Conservation (phyloP, 2,113 vertebrate species). For the Phyllopteryx taeniolatus region DNA sequence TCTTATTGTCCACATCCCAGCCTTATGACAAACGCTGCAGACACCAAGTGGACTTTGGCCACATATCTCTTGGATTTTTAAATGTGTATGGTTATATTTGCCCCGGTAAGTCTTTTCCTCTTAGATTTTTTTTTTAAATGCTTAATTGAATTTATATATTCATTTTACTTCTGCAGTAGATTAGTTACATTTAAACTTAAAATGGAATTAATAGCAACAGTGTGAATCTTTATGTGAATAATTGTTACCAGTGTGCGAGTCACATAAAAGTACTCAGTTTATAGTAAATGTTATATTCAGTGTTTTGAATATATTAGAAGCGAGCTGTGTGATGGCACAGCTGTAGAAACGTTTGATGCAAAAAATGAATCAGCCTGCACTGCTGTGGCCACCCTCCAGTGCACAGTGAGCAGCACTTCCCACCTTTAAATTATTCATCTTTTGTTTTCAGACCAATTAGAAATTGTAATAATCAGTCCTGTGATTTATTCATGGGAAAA, state of each 20-base stretch:
- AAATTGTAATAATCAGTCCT: constrained; percentile 32
- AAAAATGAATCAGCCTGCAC: constrained; percentile 20
- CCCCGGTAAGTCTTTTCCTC: constrained; percentile 65
- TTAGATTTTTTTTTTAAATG: not conserved
- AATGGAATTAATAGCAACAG: not conserved
- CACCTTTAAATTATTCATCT: constrained; percentile 68
- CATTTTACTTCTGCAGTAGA: not conserved
- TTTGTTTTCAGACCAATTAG: constrained; percentile 53
- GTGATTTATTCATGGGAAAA: constrained; percentile 44
- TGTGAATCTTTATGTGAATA: not conserved
- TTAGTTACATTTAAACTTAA: not conserved
- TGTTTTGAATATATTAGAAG: not conserved
- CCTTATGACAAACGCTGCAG: constrained; percentile 37
- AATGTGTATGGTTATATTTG: constrained; percentile 78
- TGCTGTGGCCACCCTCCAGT: constrained; percentile 51
- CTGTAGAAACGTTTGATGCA: not conserved
- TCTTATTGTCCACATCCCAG: constrained; percentile 26
- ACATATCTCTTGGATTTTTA: constrained; percentile 57
- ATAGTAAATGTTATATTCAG: not conserved
- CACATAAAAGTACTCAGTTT: not conserved
- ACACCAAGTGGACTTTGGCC: constrained; percentile 23
- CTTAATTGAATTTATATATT: not conserved
- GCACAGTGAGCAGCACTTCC: constrained; percentile 59
- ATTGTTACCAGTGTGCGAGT: not conserved
- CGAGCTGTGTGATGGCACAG: not conserved